phyloP scores from a whole-genome alignment of 2,113 vertebrate species.

The Catharus bicknelli region DNA sequence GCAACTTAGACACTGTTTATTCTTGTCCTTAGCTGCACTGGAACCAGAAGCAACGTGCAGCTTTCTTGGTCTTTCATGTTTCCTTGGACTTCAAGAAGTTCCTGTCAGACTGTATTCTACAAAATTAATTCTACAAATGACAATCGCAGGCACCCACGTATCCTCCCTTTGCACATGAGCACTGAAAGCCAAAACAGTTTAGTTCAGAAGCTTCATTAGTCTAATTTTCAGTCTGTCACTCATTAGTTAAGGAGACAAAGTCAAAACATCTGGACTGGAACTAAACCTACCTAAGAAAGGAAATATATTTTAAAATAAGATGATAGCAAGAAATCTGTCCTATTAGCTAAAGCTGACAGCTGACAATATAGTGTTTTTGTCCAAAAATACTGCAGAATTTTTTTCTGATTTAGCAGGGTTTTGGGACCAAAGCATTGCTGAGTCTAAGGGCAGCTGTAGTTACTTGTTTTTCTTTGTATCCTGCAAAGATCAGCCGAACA shows the following conservation, averaged over 20 bases:
- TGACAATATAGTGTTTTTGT: neutral
- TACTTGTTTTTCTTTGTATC: neutral
- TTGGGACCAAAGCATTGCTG: neutral
- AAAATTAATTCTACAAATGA: neutral
- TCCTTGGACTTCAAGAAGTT: neutral
- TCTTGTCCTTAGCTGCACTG: neutral
- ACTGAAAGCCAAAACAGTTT: neutral
- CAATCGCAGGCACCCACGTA: rapidly evolving
- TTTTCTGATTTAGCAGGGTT: neutral
- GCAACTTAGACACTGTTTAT: neutral
- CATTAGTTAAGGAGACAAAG: neutral
- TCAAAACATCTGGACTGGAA: neutral
- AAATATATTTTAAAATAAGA: neutral
- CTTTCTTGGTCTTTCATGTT: neutral
- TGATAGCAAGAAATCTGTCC: neutral
- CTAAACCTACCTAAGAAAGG: neutral
- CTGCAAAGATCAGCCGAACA: neutral
- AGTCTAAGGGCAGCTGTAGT: neutral
- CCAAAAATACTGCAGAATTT: neutral
- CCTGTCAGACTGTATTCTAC: neutral
- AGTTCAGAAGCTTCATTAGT: neutral
- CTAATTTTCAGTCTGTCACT: neutral
- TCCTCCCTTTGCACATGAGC: neutral
- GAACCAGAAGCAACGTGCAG: neutral
- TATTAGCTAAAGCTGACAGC: neutral